A percentile compares a stretch with the other conserved stretches of the same genome.
These are phyloP conservation scores for Papilio aristodemus DNA, from an alignment of 1,140 invertebrate species.

Conservation along the genomic window DNA sequence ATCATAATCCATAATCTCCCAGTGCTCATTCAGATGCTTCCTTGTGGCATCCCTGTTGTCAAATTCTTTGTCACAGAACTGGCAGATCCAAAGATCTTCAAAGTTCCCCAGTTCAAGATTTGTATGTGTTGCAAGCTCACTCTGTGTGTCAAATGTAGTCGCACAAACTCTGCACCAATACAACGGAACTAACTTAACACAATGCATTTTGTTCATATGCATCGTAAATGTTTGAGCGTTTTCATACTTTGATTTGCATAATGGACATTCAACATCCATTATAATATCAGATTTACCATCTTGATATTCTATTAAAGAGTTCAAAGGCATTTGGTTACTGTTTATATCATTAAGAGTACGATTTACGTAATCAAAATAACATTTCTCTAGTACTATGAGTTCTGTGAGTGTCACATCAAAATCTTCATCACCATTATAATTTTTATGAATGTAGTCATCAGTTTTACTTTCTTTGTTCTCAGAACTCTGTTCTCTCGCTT, in stretches of 20 bases:
- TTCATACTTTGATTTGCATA: slow-evolving; percentile 58
- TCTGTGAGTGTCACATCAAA: slow-evolving; percentile 74
- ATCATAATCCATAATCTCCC: slow-evolving; percentile 60
- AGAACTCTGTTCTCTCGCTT: slow-evolving; percentile 32
- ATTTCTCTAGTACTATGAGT: slow-evolving; percentile 63
- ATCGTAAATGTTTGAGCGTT: slow-evolving; percentile 48
- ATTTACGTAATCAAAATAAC: slow-evolving; percentile 68
- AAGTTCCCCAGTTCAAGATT: slow-evolving; percentile 63
- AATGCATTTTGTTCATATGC: slow-evolving; percentile 72
- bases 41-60: slow-evolving; percentile 62
- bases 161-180: slow-evolving; percentile 73
- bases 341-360: slow-evolving; percentile 53
- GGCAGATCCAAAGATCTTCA: slow-evolving; percentile 75
- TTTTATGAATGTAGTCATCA: slow-evolving; percentile 47
- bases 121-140: slow-evolving; percentile 62
- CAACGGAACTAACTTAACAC: slow-evolving; percentile 56
- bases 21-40: slow-evolving; percentile 68
- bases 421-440: slow-evolving; percentile 70
- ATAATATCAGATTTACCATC: slow-evolving; percentile 45
- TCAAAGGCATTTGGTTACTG: slow-evolving; percentile 53
- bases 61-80: slow-evolving; percentile 78
- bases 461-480: slow-evolving; percentile 45
- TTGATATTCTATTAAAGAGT: slow-evolving; percentile 58
- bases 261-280: slow-evolving; percentile 53
- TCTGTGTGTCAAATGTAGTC: slow-evolving; percentile 62